A percentile compares a stretch with the other conserved stretches of the same genome.
Conservation (phyloP, 2,888 invertebrate genomes). For the Morpho deidamia region DNA sequence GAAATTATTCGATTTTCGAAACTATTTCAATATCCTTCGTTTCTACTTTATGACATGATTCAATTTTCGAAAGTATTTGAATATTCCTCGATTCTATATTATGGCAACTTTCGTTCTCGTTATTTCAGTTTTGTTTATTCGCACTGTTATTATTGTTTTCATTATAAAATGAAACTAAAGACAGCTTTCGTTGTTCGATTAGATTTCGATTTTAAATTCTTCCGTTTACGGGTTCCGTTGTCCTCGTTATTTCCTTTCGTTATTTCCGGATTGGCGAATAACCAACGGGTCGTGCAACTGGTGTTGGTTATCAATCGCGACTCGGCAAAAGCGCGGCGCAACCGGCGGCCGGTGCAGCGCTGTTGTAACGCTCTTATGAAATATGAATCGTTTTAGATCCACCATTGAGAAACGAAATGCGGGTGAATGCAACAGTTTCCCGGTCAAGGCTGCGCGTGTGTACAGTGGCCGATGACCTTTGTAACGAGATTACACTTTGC, state of each 20-base stretch:
- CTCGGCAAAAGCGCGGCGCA: not conserved
- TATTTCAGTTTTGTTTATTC: not conserved
- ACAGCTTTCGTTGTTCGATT: not conserved
- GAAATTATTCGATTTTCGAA: not conserved
- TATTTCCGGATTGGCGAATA: constrained; percentile 23
- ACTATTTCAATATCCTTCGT: not conserved
- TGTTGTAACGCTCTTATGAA: constrained; percentile 55
- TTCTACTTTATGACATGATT: not conserved
- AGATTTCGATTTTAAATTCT: constrained; percentile 19
- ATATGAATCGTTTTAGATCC: constrained; percentile 69
- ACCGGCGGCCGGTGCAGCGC: constrained; percentile 30
- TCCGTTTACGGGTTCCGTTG: constrained; percentile 1
- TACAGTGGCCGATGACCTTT: constrained; percentile 49
- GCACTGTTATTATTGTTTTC: too few species aligned
- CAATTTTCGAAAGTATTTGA: not conserved
- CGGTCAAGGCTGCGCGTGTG: constrained; percentile 57
- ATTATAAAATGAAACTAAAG: not conserved
- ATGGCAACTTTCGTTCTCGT: not conserved
- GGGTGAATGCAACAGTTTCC: constrained; percentile 65
- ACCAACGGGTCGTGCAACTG: constrained; percentile 33
- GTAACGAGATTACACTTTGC: not conserved
- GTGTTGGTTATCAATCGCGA: constrained; percentile 23
- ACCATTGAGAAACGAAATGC: constrained; percentile 61
- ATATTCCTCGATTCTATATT: too few species aligned
- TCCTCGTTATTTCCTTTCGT: too few species aligned